Conservation (phyloP, 2,113 vertebrate species). For the Candoia aspera region DNA sequence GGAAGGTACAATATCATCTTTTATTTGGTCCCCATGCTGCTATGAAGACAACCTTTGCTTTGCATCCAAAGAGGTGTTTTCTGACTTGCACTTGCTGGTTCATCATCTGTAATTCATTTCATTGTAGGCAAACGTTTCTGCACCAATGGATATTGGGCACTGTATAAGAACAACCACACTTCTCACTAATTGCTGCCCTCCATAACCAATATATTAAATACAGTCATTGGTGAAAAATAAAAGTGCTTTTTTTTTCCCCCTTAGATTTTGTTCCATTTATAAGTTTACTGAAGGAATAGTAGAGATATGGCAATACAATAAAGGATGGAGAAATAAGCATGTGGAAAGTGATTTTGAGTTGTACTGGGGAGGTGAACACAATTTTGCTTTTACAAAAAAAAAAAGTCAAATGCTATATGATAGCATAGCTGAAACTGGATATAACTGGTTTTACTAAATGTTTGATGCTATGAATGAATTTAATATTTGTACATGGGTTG, state of each 20-base stretch:
- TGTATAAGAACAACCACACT: not conserved
- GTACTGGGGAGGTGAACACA: not conserved
- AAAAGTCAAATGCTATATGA: not conserved
- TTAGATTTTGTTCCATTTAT: not conserved
- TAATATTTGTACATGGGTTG: not conserved
- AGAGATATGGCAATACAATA: not conserved
- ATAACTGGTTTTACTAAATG: not conserved
- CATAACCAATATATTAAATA: not conserved
- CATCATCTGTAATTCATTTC: not conserved
- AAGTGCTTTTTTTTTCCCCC: not conserved
- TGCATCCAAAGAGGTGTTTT: not conserved
- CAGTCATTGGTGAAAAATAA: not conserved
- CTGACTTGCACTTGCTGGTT: not conserved
- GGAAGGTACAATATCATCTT: not conserved
- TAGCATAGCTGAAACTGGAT: not conserved
- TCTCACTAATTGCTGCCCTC: not conserved
- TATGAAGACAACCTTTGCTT: not conserved
- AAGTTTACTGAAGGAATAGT: not conserved
- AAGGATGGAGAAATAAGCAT: not conserved
- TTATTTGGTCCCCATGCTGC: not conserved
- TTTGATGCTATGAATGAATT: not conserved
- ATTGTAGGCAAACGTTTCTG: not conserved
- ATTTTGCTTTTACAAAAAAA: too few relatives aligned
- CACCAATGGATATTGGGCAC: not conserved
- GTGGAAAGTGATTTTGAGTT: not conserved